Base-by-base conservation (phyloP, 2,888 invertebrate species). In the Hofmannophila pseudospretella region DNA sequence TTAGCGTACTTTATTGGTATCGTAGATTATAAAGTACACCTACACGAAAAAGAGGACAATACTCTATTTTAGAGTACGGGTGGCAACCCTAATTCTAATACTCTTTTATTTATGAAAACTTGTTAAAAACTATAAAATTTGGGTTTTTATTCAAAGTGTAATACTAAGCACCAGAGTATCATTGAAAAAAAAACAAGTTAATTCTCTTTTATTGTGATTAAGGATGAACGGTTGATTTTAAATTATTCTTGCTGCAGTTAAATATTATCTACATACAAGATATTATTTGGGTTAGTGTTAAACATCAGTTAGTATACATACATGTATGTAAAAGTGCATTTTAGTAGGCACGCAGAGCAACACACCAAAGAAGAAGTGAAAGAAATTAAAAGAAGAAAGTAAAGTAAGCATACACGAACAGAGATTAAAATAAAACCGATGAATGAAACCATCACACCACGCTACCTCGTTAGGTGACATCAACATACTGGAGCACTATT, bases 361-460 rank as follows among this genome's bases (percentile, higher is more conserved):
- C 71, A 80, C 70, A 81, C 72, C 75, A 62, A 34, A 27, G 62
- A 64, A 63, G 49, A 59, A 64, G 12, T 14, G 10, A 34, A 57
- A 52, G 62, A 57, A 60, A 34, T 20, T 12, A 46, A 63, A 58
- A 58, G 36, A 25, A 38, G 62, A 55, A 49, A 63, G 57, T 58
- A 32, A 20, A 79, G 76, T 72, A 79, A 76, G 76, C 77, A 51
- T 50, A 63, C 52, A 64, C 49, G 55, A 55, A 67, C 56, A 60
- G 46, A 46, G 39, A 59, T 44, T 48, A 47, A 58, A 23, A 28
- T 23, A 33, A 26, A 61, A 54, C 65, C 46, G 69, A 65, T 73
- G 73, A 74, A 71, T 73, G 73, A 74, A 71, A 78, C 77, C 74
- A 74, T 67, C 66, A 79, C 78, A 79, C 77, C 80, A 77, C 75